Base-by-base conservation (phyloP, 2,113 vertebrate genomes). In the Geothlypis trichas region DNA sequence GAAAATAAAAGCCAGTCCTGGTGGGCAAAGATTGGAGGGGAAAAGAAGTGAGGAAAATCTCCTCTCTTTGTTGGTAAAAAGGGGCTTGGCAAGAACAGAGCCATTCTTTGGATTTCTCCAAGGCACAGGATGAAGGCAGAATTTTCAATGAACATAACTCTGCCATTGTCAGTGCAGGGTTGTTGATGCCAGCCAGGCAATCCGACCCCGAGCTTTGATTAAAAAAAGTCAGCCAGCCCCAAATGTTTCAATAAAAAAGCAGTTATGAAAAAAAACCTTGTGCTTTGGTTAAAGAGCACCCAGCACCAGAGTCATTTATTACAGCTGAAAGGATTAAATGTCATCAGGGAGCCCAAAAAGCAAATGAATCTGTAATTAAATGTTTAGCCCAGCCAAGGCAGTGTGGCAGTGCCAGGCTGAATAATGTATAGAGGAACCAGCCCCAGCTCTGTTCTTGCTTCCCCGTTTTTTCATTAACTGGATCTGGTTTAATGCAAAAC, bases 261-360 rank as follows among this genome's bases (percentile, higher is more conserved):
- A 5, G 78, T 76, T 73, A 55, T 66, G 81, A 69, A 95, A 91
- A 91, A 75, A 67, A 58, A 20, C 51, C 31, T 47, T 72, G 57
- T 76, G 62, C 92, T 93, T 95, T 96, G 87, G 82, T 94, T 90
- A 94, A 96, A 95, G 92, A 96, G 85, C 79, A 85, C 90, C 92
- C 72, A 90, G 83, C 20, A 28, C 85, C 3, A 0, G 79, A 96
- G 82, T 90, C 13, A 93, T 93, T 96, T 96, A 93, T 96, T 92
- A 93, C 42, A 66, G 79, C 93, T 95, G 93, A 93, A 95, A 93
- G 92, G 95, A 96, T 96, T 94, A 95, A 96, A 96, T 93, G 91
- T 91, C 95, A 96, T 90, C 75, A 88, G 87, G 87, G 84, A 94
- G 68, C 87, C 91, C 77, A 95, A 95, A 93, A 95, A 87, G 94